Base-by-base conservation (phyloP, 2,113 vertebrate genomes). In the Paradisaea rubra region DNA sequence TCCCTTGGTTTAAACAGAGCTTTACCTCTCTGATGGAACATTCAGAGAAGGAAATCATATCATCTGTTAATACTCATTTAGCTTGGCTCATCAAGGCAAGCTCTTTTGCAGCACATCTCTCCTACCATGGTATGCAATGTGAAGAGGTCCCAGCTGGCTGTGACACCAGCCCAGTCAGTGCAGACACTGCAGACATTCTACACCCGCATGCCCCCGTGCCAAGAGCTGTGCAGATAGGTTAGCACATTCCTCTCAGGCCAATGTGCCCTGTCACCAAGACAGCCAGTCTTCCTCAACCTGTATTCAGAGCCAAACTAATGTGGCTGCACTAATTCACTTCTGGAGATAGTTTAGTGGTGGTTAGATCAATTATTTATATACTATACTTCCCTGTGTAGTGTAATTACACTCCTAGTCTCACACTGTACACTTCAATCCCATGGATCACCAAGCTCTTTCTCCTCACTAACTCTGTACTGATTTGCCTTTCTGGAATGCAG, bases 191-290 rank as follows among this genome's bases (percentile, higher is more conserved):
- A 3, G n/a, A 66, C 52, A 49, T 42, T 70, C 52, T 25, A 37
- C 9, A 76, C 37, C 19, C 4, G 0, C 35, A 6, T 4, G 15
- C 1, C 30, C 28, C 73, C n/a, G 3, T 39, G 64, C 39, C 15
- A 63, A 54, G 39, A 81, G 73, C 49, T 22, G 27, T 47, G 61
- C 7, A 80, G 66, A 77, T 14, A 49, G 6, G 25, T 45, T 70
- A 39, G 35, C 30, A 52, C 44, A 49, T 89, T 87, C 53, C 61
- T 91, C 59, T 74, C 37, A 22, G 72, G 53, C 15, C 7, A 1
- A 16, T 24, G 50, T 59, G 65, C 44, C 35, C 49, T 56, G 37
- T 31, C 81, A 78, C 60, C 23, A 56, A 74, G 69, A 45, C 73
- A 81, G 81, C 8, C 70, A 52, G 44, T 31, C 24, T 60, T 84